These are phyloP conservation scores for Ophioderma brevispina DNA, from an alignment of 35 echinoderm and acorn worm species.

Conservation along the genomic window DNA sequence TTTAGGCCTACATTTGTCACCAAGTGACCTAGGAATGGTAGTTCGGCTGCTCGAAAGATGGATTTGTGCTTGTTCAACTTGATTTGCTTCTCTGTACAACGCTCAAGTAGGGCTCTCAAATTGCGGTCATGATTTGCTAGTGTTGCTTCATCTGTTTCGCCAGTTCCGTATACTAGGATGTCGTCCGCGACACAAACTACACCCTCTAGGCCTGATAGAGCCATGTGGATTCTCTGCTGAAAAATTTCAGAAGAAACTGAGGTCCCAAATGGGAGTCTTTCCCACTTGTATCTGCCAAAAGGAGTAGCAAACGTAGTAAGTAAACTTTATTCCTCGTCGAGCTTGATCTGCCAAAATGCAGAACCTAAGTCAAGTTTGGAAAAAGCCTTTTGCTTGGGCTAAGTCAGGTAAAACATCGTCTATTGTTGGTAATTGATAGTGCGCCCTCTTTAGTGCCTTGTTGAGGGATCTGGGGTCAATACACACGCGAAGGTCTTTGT, in stretches of 20 bases:
- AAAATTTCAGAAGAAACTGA: conserved; percentile 28
- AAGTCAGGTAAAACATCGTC: conserved; percentile 44
- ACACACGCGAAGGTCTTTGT: conserved; percentile 37
- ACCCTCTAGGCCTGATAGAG: not conserved
- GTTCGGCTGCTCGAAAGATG: not conserved
- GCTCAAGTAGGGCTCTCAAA: conserved; percentile 21
- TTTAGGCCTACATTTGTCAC: conserved; percentile 9
- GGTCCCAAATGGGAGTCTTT: conserved; percentile 37
- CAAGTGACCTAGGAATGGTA: conserved; percentile 17
- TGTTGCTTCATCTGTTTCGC: conserved; percentile 13
- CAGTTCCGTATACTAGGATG: conserved; percentile 53
- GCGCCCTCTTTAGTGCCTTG: conserved; percentile 55
- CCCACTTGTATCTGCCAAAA: conserved; percentile 39
- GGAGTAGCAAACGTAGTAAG: no score
- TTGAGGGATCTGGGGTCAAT: conserved; percentile 65
- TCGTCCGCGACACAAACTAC: conserved; percentile 21
- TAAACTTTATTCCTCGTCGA: conserved; percentile 41
- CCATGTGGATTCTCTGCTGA: conserved; percentile 29
- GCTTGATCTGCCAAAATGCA: conserved; percentile 30
- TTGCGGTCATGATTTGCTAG: conserved; percentile 51
- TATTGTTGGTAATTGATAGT: conserved; percentile 29
- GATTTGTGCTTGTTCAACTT: conserved; percentile 29
- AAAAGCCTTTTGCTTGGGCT: conserved; percentile 39
- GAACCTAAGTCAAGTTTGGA: conserved; percentile 33
- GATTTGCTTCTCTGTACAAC: conserved; percentile 35